Conservation (phyloP, 2,113 vertebrate genomes). For the Callospermophilus lateralis region DNA sequence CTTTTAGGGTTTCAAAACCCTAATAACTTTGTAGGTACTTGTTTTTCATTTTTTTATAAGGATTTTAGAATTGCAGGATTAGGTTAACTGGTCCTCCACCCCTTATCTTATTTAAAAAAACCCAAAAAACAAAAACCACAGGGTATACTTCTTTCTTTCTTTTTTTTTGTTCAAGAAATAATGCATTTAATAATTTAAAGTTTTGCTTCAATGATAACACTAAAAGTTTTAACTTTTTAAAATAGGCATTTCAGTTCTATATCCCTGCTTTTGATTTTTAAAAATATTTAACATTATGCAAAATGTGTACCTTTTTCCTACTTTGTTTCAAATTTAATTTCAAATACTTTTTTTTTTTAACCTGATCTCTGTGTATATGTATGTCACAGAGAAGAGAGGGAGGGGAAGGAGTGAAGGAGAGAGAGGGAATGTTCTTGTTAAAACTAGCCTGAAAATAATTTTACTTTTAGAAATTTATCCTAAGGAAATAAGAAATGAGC, state of each 20-base stretch:
- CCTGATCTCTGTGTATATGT: background rate
- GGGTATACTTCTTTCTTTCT: background rate
- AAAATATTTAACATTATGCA: constrained; percentile 36
- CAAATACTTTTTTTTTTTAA: background rate
- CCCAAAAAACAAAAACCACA: background rate
- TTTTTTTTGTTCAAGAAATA: constrained; percentile 21
- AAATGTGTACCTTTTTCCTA: background rate
- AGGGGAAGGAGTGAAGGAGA: no score
- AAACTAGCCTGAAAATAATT: background rate
- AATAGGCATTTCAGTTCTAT: background rate
- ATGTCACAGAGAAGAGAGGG: background rate
- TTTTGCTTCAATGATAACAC: background rate
- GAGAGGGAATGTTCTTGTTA: background rate
- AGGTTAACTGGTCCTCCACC: background rate
- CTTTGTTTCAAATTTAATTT: constrained; percentile 26
- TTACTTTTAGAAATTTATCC: constrained; percentile 12
- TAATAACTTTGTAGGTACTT: background rate
- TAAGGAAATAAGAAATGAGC: constrained; percentile 36
- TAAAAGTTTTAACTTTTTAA: constrained; percentile 43
- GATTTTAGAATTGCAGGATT: background rate
- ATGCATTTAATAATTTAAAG: background rate
- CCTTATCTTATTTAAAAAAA: background rate
- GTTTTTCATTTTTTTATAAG: constrained; percentile 10
- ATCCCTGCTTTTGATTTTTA: background rate
- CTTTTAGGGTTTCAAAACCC: constrained; percentile 23